Evolutionary conservation across 2,797 vertebrate genomes (phyloP).

Genomic region (Microchirus variegatus): DNA sequence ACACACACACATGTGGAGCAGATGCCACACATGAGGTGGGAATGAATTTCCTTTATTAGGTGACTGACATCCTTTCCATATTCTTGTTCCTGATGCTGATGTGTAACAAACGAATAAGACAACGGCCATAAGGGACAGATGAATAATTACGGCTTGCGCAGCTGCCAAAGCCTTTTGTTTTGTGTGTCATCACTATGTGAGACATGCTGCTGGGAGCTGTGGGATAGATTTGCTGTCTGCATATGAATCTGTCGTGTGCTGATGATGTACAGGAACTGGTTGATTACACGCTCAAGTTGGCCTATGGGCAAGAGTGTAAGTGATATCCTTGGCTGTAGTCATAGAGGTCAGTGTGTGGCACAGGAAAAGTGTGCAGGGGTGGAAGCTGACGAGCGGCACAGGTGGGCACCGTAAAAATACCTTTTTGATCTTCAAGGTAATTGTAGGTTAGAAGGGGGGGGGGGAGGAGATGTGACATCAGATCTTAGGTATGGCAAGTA

Average conservation of each 20-base stretch:
- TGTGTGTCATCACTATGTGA: constrained; percentile 41
- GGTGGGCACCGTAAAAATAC: constrained; percentile 44
- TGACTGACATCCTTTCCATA: constrained; percentile 44
- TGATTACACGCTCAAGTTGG: constrained; percentile 58
- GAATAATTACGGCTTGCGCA: constrained; percentile 49
- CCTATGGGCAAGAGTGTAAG: constrained; percentile 63
- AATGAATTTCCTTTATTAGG: constrained; percentile 45
- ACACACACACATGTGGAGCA: too few relatives aligned
- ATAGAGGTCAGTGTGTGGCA: constrained; percentile 56
- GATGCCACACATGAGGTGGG: constrained; percentile 28
- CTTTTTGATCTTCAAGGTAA: constrained; percentile 63
- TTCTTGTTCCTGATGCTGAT: constrained; percentile 46
- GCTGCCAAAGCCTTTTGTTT: constrained; percentile 56
- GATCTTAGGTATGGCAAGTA: constrained; percentile 36
- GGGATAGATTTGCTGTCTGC: constrained; percentile 44
- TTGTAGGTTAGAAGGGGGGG: constrained; percentile 31
- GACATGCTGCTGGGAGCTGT: constrained; percentile 24
- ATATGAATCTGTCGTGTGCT: constrained; percentile 46
- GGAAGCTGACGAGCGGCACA: constrained; percentile 38
- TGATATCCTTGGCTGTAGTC: constrained; percentile 54
- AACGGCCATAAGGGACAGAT: constrained; percentile 45
- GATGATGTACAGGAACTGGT: constrained; percentile 65
- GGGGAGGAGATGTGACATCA: constrained; percentile 45
- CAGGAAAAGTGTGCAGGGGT: constrained; percentile 25
- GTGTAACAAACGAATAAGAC: constrained; percentile 47